These are phyloP conservation scores for Paracyclopina nana DNA, from an alignment of 1,140 invertebrate species.

Conservation along the genomic window DNA sequence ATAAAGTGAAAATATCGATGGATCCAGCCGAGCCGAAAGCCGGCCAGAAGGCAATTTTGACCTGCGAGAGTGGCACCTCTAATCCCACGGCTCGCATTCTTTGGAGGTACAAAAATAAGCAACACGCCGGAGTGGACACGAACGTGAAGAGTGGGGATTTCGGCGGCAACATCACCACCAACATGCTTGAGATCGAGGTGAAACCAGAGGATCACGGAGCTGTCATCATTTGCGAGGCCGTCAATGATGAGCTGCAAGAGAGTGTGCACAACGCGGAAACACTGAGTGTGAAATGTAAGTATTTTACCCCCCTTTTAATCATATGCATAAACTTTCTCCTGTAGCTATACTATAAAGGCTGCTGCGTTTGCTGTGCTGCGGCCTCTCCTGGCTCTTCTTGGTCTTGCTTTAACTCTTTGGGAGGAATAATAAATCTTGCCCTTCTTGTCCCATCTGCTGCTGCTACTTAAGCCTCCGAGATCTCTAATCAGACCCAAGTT, in stretches of 20 bases:
- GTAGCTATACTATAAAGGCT: too few relatives aligned
- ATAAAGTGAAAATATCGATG: not conserved
- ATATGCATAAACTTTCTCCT: too few relatives aligned
- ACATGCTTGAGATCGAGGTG: conserved; percentile 15
- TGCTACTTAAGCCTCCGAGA: too few relatives aligned
- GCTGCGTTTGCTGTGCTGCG: too few relatives aligned
- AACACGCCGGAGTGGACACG: not conserved
- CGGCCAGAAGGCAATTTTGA: conserved; percentile 10
- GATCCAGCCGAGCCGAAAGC: conserved; percentile 11
- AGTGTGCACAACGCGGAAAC: conserved; percentile 6
- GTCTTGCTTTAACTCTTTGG: too few relatives aligned
- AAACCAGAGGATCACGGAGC: conserved; percentile 7
- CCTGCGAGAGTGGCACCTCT: conserved; percentile 5
- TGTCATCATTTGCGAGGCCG: conserved; percentile 15
- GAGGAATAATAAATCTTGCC: too few relatives aligned
- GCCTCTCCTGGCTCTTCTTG: too few relatives aligned
- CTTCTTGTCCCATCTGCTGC: too few relatives aligned
- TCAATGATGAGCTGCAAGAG: not conserved
- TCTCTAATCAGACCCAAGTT: too few relatives aligned
- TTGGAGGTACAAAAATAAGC: conserved; percentile 6
- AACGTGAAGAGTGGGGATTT: not conserved
- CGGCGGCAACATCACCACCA: conserved; percentile 10
- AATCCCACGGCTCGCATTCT: conserved; percentile 7
- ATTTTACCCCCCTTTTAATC: too few relatives aligned
- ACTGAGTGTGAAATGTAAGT: conserved; percentile 16